phyloP scores from a whole-genome alignment of 2,113 vertebrate genomes.

The Onychostoma macrolepis region DNA sequence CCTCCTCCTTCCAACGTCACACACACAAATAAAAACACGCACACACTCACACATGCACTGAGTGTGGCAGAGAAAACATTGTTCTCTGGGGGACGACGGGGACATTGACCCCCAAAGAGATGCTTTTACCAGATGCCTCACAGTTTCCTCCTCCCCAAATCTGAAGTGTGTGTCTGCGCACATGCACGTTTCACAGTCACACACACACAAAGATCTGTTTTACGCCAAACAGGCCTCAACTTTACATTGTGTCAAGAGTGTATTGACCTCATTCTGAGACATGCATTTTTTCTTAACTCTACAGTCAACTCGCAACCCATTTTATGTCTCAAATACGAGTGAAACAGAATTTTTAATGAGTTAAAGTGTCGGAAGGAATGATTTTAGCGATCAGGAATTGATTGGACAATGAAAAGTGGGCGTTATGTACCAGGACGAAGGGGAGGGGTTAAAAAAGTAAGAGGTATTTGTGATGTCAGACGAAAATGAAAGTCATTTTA shows the following conservation, averaged over 20 bases:
- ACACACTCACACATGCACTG: constrained; percentile 42
- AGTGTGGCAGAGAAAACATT: constrained; percentile 55
- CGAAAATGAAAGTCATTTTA: neutral
- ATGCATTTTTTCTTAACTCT: neutral
- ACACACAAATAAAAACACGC: constrained; percentile 33
- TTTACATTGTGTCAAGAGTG: constrained; percentile 28
- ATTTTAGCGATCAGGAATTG: too few relatives aligned
- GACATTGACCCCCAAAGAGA: constrained; percentile 56
- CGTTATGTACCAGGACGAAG: too few relatives aligned
- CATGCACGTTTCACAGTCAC: constrained; percentile 37
- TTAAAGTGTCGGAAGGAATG: neutral
- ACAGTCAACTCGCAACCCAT: neutral
- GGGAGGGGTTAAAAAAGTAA: too few relatives aligned
- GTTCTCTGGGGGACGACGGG: constrained; percentile 47
- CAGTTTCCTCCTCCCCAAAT: constrained; percentile 49
- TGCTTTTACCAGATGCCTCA: constrained; percentile 65
- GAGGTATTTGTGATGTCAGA: neutral
- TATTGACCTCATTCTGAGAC: constrained; percentile 39
- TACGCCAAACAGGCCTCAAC: constrained; percentile 30
- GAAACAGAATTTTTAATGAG: neutral
- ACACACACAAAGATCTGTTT: constrained; percentile 51
- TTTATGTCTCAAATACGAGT: neutral
- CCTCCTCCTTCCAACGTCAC: constrained; percentile 43
- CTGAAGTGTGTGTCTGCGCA: constrained; percentile 55
- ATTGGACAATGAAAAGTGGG: neutral